A percentile compares a stretch with the other conserved stretches of the same genome.
phyloP scores from a whole-genome alignment of 2,113 vertebrate species.

The Melanotaenia duboulayi region DNA sequence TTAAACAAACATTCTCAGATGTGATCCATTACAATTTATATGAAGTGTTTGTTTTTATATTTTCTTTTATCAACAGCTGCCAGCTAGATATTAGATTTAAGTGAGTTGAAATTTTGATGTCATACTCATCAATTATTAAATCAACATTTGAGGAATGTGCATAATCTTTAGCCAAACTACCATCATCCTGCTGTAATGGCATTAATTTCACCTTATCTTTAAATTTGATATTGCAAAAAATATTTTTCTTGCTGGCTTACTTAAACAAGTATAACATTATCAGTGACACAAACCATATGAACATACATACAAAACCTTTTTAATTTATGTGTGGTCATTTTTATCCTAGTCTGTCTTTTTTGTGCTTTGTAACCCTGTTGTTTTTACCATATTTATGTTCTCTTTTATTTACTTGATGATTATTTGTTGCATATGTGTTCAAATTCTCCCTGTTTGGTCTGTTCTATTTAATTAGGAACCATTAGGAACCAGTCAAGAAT shows the following conservation, averaged over 20 bases:
- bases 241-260: background rate
- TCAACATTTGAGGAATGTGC: conserved; percentile 53
- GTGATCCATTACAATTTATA: background rate
- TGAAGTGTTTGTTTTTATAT: background rate
- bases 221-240: conserved; percentile 25
- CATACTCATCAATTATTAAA: conserved; percentile 12
- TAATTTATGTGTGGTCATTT: no score
- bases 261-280: no score
- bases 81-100: conserved; percentile 17
- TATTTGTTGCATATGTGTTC: no score
- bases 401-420: no score
- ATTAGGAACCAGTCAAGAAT: no score
- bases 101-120: conserved; percentile 13
- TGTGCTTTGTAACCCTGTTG: no score
- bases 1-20: conserved; percentile 25
- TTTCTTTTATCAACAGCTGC: conserved; percentile 6
- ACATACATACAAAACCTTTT: no score
- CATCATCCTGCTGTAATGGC: conserved; percentile 14
- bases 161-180: conserved; percentile 37
- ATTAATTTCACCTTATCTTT: conserved; percentile 20
- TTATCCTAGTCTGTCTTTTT: no score
- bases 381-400: no score
- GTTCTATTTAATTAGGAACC: no score
- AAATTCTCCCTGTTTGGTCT: no score
- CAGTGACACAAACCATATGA: no score